Conservation (phyloP, 2,888 invertebrate species). For the Petrolisthes manimaculis region DNA sequence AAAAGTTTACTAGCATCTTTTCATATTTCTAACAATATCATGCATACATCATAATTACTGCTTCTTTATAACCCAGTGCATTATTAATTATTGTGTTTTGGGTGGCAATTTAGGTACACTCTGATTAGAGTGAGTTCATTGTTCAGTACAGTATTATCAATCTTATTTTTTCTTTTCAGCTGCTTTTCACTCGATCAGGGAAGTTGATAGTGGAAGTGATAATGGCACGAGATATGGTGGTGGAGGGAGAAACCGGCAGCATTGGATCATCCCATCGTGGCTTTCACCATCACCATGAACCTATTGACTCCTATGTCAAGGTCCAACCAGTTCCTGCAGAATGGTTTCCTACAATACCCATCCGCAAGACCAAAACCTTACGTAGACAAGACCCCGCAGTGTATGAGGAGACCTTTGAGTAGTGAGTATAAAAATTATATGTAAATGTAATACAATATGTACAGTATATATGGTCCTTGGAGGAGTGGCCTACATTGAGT, state of each 20-base stretch:
- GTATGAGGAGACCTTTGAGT: conserved; percentile 62
- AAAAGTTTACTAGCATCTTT: no score
- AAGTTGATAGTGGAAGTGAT: conserved; percentile 62
- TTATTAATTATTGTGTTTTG: no score
- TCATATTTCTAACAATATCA: not conserved
- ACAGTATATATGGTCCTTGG: no score
- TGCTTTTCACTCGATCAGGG: conserved; percentile 50
- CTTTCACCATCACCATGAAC: conserved; percentile 25
- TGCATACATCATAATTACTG: not conserved
- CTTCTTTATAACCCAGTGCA: not conserved
- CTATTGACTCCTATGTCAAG: conserved; percentile 62
- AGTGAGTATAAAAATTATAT: conserved; percentile 36
- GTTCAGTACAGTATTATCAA: not conserved
- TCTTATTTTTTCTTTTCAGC: conserved; percentile 17
- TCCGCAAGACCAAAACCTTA: conserved; percentile 55
- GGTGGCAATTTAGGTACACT: no score
- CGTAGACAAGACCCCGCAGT: conserved; percentile 61
- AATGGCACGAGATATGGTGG: conserved; percentile 59
- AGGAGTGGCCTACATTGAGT: no score
- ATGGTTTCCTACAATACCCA: conserved; percentile 54
- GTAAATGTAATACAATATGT: no score
- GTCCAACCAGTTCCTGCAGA: conserved; percentile 63
- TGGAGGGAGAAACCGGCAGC: conserved; percentile 49
- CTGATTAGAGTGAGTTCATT: not conserved
- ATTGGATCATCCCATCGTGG: conserved; percentile 27